Percentiles rank a stretch among this genome's conserved stretches.
Evolutionary conservation across 1,140 invertebrate genomes (phyloP).

Genomic region (Drosophila seguyi): DNA sequence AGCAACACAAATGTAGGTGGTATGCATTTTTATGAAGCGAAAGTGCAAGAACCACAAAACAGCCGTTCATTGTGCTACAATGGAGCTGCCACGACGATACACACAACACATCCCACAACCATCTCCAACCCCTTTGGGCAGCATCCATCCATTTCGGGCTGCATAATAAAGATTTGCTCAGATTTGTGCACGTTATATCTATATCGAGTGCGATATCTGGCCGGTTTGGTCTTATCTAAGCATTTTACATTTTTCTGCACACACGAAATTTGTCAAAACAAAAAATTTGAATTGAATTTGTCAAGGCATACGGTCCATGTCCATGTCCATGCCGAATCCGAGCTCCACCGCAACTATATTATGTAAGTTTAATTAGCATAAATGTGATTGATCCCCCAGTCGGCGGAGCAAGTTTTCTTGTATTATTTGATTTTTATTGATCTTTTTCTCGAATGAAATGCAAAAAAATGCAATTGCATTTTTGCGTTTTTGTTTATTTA

Average conservation of each 20-base stretch:
- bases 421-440: slow-evolving; percentile 83
- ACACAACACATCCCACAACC: slow-evolving; percentile 1
- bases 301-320: slow-evolving; percentile 48
- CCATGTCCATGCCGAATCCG: slow-evolving; percentile 4
- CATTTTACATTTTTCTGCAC: slow-evolving; percentile 65
- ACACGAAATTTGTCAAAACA: slow-evolving; percentile 56
- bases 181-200: slow-evolving; percentile 44
- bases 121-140: background rate
- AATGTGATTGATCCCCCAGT: slow-evolving; percentile 81
- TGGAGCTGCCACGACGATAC: slow-evolving; percentile 6
- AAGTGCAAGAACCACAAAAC: slow-evolving; percentile 78
- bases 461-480: slow-evolving; percentile 80
- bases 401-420: slow-evolving; percentile 70
- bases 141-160: slow-evolving; percentile 15
- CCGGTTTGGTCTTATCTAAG: slow-evolving; percentile 65
- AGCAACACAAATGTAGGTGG: slow-evolving; percentile 75
- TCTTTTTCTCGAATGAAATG: slow-evolving; percentile 68
- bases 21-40: slow-evolving; percentile 80
- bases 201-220: slow-evolving; percentile 19
- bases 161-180: slow-evolving; percentile 44
- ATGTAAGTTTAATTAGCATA: slow-evolving; percentile 81
- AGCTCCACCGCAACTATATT: slow-evolving; percentile 41
- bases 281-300: slow-evolving; percentile 81
- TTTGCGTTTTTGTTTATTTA: slow-evolving; percentile 47
- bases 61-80: slow-evolving; percentile 71